Conservation (phyloP, 2,113 vertebrate genomes). For the Phoxinus phoxinus region DNA sequence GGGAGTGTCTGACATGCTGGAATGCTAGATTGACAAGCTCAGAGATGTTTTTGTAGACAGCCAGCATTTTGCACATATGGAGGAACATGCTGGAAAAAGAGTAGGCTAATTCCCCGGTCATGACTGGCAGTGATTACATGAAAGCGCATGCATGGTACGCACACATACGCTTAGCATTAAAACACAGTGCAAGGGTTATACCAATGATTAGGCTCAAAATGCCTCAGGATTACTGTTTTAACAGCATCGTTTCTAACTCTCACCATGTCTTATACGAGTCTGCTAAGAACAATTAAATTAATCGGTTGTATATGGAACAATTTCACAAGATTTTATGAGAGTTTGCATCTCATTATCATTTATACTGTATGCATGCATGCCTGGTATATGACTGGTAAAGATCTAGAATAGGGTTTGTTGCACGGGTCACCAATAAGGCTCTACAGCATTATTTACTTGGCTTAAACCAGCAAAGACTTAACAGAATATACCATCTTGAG, state of each 20-base stretch:
- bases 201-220: background rate
- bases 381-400: background rate
- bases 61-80: constrained; percentile 62
- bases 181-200: background rate
- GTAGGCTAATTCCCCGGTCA: constrained; percentile 16
- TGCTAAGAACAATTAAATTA: background rate
- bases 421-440: constrained; percentile 1
- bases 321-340: background rate
- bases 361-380: background rate
- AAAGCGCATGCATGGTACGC: constrained; percentile 11
- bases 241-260: background rate
- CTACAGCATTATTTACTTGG: constrained; percentile 24
- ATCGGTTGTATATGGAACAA: background rate
- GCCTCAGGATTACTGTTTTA: background rate
- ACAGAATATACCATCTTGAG: background rate
- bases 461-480: background rate
- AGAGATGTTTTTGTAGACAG: constrained; percentile 69
- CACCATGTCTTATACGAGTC: constrained; percentile 52
- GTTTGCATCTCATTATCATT: background rate
- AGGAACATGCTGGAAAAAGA: constrained; percentile 53
- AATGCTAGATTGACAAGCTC: constrained; percentile 66
- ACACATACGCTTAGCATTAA: background rate
- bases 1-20: constrained; percentile 69
- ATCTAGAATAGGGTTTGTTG: constrained; percentile 13
- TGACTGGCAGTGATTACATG: constrained; percentile 34